These are phyloP conservation scores for Stenurella melanura DNA, from an alignment of 2,888 invertebrate species.

Conservation along the genomic window DNA sequence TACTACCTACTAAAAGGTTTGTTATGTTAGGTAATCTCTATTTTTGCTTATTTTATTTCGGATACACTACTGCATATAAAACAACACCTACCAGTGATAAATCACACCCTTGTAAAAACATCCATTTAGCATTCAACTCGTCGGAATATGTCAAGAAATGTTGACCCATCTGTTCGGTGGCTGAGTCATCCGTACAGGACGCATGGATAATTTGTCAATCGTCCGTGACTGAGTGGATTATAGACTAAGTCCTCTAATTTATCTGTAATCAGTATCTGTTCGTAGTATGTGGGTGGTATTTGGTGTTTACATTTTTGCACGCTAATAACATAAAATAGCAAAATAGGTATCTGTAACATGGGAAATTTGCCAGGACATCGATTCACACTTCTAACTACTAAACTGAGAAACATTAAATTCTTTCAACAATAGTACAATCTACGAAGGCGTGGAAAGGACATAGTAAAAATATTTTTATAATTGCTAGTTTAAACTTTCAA, in stretches of 20 bases:
- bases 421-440: no score
- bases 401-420: no score
- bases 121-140: slow-evolving; percentile 49
- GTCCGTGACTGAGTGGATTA: slow-evolving; percentile 49
- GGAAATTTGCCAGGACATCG: neutral
- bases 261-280: slow-evolving; percentile 34
- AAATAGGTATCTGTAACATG: neutral
- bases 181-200: slow-evolving; percentile 52
- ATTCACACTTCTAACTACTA: neutral
- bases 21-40: slow-evolving; percentile 10
- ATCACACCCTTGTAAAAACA: slow-evolving; percentile 64
- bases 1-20: neutral
- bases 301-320: neutral
- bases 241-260: slow-evolving; percentile 30
- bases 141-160: slow-evolving; percentile 53
- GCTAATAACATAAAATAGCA: neutral
- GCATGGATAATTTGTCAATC: slow-evolving; percentile 58
- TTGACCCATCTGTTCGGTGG: slow-evolving; percentile 56
- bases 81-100: slow-evolving; percentile 57
- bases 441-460: no score
- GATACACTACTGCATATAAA: slow-evolving; percentile 1
- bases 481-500: no score
- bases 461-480: no score
- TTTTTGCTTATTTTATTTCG: neutral
- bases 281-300: slow-evolving; percentile 37